Conservation (phyloP, 2,113 vertebrate genomes). For the Pelmatolapia mariae region DNA sequence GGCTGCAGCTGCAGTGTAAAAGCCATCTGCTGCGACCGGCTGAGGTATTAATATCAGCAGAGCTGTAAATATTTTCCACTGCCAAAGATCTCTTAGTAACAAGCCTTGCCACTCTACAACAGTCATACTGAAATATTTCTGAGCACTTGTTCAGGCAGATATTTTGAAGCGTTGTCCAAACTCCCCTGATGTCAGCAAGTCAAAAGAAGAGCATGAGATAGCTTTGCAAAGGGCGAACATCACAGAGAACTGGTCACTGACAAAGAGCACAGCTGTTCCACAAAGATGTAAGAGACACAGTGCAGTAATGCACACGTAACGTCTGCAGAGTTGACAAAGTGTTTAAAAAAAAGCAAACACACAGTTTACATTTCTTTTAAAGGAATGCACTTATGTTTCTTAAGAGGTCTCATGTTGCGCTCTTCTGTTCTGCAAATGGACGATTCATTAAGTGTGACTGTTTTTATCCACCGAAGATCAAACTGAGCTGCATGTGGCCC, state of each 20-base stretch:
- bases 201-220: neutral
- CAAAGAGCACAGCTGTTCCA: neutral
- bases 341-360: neutral
- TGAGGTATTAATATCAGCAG: neutral
- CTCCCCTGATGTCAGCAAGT: neutral
- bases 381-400: neutral
- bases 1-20: neutral
- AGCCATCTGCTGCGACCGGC: neutral
- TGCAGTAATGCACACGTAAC: accelerated
- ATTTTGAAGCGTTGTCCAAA: neutral
- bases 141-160: neutral
- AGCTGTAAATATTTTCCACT: neutral
- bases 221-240: neutral
- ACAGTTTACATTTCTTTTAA: neutral
- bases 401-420: neutral
- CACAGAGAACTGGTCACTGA: neutral
- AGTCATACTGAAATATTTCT: neutral
- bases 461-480: neutral
- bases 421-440: neutral
- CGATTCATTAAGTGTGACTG: neutral
- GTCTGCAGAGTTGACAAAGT: neutral
- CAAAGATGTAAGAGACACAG: neutral
- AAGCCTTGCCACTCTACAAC: neutral
- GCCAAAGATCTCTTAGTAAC: neutral
- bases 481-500: neutral